Conservation (phyloP, 2,113 vertebrate genomes). For the Crotalus tigris region DNA sequence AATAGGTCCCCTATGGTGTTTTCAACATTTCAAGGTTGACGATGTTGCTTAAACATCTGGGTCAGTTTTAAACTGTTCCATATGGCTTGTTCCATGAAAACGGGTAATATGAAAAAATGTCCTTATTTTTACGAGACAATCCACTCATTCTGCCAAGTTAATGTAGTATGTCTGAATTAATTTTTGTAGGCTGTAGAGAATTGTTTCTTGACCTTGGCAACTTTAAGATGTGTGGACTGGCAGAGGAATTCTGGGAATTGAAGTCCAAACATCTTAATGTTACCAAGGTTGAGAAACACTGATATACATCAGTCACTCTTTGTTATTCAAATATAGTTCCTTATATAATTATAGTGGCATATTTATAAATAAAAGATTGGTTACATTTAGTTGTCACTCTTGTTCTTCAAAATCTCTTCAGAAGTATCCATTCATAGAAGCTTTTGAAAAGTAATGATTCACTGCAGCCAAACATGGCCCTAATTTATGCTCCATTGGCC, state of each 20-base stretch:
- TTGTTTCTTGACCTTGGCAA: not conserved
- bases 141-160: not conserved
- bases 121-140: not conserved
- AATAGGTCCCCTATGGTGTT: not conserved
- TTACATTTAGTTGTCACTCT: not conserved
- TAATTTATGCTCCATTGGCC: not conserved
- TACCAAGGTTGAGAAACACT: not conserved
- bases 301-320: not conserved
- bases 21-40: not conserved
- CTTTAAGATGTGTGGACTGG: not conserved
- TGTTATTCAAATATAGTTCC: not conserved
- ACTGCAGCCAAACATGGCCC: not conserved
- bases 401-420: not conserved
- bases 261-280: not conserved
- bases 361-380: not conserved
- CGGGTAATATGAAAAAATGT: not conserved
- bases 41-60: not conserved
- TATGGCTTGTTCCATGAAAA: not conserved
- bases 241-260: not conserved
- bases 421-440: not conserved
- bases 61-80: not conserved
- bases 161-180: not conserved
- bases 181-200: not conserved
- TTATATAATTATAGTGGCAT: not conserved
- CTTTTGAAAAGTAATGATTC: not conserved